phyloP scores from a whole-genome alignment of 2,797 vertebrate species.

The Coregonus ussuriensis region DNA sequence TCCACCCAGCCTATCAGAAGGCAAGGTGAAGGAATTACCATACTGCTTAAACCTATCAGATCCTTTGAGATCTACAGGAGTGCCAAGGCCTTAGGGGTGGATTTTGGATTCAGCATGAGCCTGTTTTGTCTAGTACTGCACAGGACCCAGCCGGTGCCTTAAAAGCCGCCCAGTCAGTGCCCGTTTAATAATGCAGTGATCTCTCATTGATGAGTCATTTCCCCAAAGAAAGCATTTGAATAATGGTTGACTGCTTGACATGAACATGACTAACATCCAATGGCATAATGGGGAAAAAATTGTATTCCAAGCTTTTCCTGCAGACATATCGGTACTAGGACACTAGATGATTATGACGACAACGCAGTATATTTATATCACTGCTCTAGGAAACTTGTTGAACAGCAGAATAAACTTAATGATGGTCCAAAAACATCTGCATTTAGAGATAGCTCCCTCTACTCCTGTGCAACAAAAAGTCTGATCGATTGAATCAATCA shows the following conservation, averaged over 20 bases:
- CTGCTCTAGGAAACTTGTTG: slow-evolving; percentile 23
- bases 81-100: no score
- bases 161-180: slow-evolving; percentile 45
- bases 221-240: slow-evolving; percentile 8
- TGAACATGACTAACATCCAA: slow-evolving; percentile 26
- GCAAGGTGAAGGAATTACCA: no score
- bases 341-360: neutral
- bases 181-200: slow-evolving; percentile 55
- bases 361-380: slow-evolving; percentile 35
- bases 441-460: slow-evolving; percentile 7
- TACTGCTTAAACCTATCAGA: no score
- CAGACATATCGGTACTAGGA: slow-evolving; percentile 27
- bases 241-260: neutral
- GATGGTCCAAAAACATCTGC: slow-evolving; percentile 39
- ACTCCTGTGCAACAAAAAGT: slow-evolving; percentile 34
- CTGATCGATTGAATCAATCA: slow-evolving; percentile 20
- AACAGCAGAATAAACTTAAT: slow-evolving; percentile 23
- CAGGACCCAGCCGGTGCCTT: slow-evolving; percentile 13
- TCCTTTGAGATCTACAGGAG: no score
- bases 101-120: no score
- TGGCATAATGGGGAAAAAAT: neutral
- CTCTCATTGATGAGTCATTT: slow-evolving; percentile 24
- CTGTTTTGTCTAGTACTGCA: no score
- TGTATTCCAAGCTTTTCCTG: slow-evolving; percentile 20
- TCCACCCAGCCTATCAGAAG: no score